Evolutionary conservation across 2,888 invertebrate species (phyloP), one percentile per base, ranked within the genome.

Genomic region (Sinotaia quadrata): DNA sequence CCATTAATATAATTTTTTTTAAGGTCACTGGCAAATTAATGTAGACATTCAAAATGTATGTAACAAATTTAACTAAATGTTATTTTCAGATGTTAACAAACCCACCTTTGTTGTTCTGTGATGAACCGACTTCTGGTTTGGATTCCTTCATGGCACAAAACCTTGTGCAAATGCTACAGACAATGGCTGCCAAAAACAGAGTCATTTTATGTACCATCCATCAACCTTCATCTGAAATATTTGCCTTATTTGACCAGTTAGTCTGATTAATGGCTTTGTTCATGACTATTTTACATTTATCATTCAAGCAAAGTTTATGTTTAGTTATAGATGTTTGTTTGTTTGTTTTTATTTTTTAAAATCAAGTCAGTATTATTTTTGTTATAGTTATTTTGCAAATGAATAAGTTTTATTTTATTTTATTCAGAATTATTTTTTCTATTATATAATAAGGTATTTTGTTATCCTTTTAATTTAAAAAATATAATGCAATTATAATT

Each of bases 81-180:
- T n/a, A 3, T 69, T 56, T 62, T 24, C 86, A 94, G 93, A 93
- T 97, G 2, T 90, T 98, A 52, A 97, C 97, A 0, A 95, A 98
- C 89, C 98, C 98, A 0, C 93, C 95, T 0, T 89, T 98, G 56
- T 92, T 98, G 91, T 95, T 98, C 87, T 97, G 97, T 86, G 98
- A 98, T 84, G 98, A 98, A 84, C 98, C 98, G 0, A 98, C 98
- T 0, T 97, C 97, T 0, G 97, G 98, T 1, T 90, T 98, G 68
- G 98, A 98, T 88, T 96, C 97, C 0, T 97, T 94, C 84, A 98
- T 97, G 95, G 98, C 98, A 0, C 93, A 95, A 85, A 96, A 94
- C 87, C 95, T 98, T 2, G 92, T 96, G 27, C 93, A 94, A 87
- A 93, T 94, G 0, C 78, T 90, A 56, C 81, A 84, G 59, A 82